phyloP scores from a whole-genome alignment of 2,113 vertebrate genomes.

The cattle (Bos taurus) region ARS-UCD2.0 NC_037346.1:45737001-45737500 shows the following conservation, averaged over 20 bases:
- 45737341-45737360: neutral
- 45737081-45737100: neutral
- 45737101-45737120: neutral
- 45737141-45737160: neutral
- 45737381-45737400: neutral
- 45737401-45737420: neutral
- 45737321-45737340: neutral
- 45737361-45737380: neutral
- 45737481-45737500: neutral
- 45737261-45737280: neutral
- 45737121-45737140: neutral
- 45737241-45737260: neutral
- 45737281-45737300: neutral
- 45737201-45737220: neutral
- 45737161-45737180: neutral
- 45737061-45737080: neutral
- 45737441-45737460: neutral
- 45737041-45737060: neutral
- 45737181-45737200: neutral
- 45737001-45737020: neutral
- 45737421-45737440: neutral
- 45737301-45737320: neutral
- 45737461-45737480: neutral
- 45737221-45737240: neutral
- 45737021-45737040: neutral